Evolutionary conservation across 2,113 vertebrate genomes (phyloP).

Genomic region (Cinclus cinclus): DNA sequence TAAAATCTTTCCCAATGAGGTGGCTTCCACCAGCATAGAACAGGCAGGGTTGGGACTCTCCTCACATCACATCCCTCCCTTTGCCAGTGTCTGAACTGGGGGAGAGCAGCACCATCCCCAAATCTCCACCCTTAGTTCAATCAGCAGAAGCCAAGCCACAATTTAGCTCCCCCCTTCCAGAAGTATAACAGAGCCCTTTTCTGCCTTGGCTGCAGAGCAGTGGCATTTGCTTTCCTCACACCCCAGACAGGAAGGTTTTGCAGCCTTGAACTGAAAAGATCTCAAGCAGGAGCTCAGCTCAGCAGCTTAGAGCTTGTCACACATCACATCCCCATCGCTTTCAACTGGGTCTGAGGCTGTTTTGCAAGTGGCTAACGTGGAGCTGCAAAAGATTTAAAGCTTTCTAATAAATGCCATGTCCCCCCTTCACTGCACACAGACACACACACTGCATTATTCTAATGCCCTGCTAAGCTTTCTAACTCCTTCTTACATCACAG

Average conservation of each 20-base stretch:
- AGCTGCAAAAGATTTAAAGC: slow-evolving; percentile 43
- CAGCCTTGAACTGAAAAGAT: neutral
- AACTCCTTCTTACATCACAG: slow-evolving; percentile 61
- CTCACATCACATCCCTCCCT: neutral
- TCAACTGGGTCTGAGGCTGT: neutral
- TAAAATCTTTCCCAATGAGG: neutral
- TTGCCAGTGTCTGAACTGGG: neutral
- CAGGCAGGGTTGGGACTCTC: neutral
- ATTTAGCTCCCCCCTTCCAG: neutral
- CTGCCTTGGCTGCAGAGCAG: neutral
- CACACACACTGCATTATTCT: slow-evolving; percentile 51
- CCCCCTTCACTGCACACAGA: neutral
- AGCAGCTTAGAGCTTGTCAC: neutral
- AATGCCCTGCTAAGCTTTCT: slow-evolving; percentile 59
- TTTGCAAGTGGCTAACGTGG: neutral
- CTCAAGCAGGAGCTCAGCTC: neutral
- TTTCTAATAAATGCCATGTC: slow-evolving; percentile 50
- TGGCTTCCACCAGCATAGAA: neutral
- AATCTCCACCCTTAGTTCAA: neutral
- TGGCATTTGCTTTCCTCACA: neutral
- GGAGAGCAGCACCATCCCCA: neutral
- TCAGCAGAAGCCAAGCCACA: neutral
- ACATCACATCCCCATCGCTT: neutral
- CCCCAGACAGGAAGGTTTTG: neutral
- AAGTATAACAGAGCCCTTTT: neutral